Evolutionary conservation across 1,140 invertebrate genomes (phyloP), one percentile per base, ranked within the genome.

Genomic region (Hirudo medicinalis): DNA sequence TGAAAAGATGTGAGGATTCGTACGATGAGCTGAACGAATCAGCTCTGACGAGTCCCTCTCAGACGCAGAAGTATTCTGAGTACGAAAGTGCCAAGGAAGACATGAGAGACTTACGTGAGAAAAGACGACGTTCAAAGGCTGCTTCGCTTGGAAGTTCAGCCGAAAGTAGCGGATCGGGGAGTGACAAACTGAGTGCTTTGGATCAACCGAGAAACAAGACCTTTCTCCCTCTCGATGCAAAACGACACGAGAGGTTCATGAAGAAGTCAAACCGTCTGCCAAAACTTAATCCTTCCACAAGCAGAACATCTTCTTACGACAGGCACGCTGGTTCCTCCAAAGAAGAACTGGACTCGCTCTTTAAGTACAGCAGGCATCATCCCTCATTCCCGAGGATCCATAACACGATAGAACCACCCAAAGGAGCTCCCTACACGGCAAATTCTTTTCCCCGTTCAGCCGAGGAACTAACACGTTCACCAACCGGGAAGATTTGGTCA

Each of bases 221-320:
- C 29, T 63, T 63, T 63, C 57, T 63, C 22, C 57, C 57, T 3
- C 22, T 63, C 8, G 22, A 80, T 70, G 80, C 78, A 0, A 20
- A 67, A 4, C 76, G 75, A n/a, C 72, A 71, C 20, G 78, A 80
- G 63, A 57, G 72, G 13, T 76, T 60, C 60, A 79, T 78, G 80
- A 75, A 70, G 15, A 78, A 75, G 20, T 75, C 53, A 19, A 63
- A 63, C 11, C 29, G 57, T 11, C 15, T 22, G 11, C 29, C 22
- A 11, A 63, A 25, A 63, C 57, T 22, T 11, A 19, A 63, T 25
- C 22, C 22, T 32, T 32, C 29, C 57, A 25, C 57, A 15, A 63
- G 17, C 13, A 13, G 22, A 63, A 63, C 3, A 49, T 9, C 43
- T 0, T 49, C 13, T 17, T 49, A 49, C 15, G 43, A 49, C 57